A percentile compares a stretch with the other conserved stretches of the same genome.
phyloP scores from a whole-genome alignment of 2,888 invertebrate species.

The Cantharis nigra region DNA sequence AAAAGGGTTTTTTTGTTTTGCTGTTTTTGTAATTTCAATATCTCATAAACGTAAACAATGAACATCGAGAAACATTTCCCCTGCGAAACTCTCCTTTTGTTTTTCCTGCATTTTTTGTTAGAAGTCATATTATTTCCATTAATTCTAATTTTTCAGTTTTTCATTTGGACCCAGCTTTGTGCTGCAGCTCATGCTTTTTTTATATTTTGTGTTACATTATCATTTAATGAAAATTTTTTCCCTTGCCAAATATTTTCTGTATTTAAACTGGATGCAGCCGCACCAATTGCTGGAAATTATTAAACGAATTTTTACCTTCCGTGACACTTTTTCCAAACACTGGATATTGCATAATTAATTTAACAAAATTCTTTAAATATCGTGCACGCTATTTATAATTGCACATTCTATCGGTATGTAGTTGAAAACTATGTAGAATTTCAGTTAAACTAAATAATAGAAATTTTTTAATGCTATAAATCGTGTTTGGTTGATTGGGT shows the following conservation, averaged over 20 bases:
- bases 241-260: background rate
- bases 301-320: background rate
- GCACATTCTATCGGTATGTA: background rate
- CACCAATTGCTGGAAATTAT: background rate
- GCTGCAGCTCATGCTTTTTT: background rate
- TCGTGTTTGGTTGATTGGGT: background rate
- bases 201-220: background rate
- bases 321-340: background rate
- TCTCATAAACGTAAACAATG: background rate
- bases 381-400: background rate
- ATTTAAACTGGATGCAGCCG: background rate
- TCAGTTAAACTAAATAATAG: background rate
- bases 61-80: background rate
- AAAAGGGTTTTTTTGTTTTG: background rate
- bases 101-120: background rate
- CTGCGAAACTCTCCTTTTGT: background rate
- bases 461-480: background rate
- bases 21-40: background rate
- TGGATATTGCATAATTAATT: background rate
- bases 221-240: background rate
- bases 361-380: background rate
- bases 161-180: background rate
- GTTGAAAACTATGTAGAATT: too few species aligned
- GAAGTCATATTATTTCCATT: background rate
- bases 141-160: background rate